Percentiles rank a stretch among this genome's conserved stretches.
Conservation (phyloP, 2,888 invertebrate genomes). For the Orthonychiurus folsomi region DNA sequence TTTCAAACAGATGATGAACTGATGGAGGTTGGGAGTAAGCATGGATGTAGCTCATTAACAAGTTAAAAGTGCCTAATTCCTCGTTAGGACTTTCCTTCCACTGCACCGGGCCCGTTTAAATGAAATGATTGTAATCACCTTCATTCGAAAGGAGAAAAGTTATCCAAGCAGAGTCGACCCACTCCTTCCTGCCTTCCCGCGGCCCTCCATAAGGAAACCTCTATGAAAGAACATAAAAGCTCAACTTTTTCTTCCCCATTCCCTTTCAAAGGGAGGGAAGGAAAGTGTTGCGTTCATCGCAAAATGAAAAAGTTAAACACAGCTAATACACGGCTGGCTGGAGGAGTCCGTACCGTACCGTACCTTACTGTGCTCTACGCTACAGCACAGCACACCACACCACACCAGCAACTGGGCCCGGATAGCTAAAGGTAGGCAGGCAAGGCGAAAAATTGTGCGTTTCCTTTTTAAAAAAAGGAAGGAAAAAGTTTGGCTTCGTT, state of each 20-base stretch:
- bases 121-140: background rate
- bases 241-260: no score
- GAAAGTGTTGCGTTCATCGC: no score
- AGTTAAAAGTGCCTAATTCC: background rate
- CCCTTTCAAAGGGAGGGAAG: no score
- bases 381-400: no score
- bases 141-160: no score
- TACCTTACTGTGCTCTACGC: background rate
- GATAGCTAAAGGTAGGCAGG: no score
- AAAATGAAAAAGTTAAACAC: background rate
- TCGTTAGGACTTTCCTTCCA: no score
- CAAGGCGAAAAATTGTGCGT: background rate
- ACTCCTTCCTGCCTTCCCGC: background rate
- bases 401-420: no score
- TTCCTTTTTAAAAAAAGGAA: background rate
- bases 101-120: background rate
- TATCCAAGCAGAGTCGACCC: no score
- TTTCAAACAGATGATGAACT: background rate
- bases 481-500: background rate
- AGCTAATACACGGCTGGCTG: background rate
- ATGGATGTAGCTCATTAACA: background rate
- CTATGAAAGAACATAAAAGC: no score
- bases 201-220: background rate
- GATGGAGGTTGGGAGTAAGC: background rate
- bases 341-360: background rate